Percentiles rank a stretch among this genome's conserved stretches.
Evolutionary conservation across 2,888 invertebrate genomes (phyloP).

Genomic region (Dascillus cervinus): DNA sequence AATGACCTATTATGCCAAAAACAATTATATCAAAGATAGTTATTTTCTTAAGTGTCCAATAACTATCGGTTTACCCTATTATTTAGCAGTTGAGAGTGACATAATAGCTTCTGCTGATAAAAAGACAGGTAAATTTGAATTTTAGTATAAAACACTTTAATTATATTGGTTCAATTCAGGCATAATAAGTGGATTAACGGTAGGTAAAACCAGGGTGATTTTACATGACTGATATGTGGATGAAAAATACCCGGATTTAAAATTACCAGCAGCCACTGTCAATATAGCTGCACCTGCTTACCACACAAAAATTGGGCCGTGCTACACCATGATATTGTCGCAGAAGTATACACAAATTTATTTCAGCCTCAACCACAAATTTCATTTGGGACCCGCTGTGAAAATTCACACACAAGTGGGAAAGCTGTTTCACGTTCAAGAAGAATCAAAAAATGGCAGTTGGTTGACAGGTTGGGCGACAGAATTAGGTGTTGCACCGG

Average conservation of each 20-base stretch:
- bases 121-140: constrained; percentile 34
- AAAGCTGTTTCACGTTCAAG: constrained; percentile 47
- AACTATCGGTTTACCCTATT: constrained; percentile 65
- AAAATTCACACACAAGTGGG: constrained; percentile 48
- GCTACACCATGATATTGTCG: constrained; percentile 60
- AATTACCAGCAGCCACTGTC: constrained; percentile 57
- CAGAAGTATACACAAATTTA: constrained; percentile 52
- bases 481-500: constrained; percentile 47
- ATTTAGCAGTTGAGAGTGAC: constrained; percentile 56
- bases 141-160: too few species aligned
- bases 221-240: constrained; percentile 58
- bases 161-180: too few species aligned
- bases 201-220: constrained; percentile 52
- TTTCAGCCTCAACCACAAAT: constrained; percentile 51
- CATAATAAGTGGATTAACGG: constrained; percentile 44
- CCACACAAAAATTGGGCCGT: constrained; percentile 72
- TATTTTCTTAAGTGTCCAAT: too few species aligned
- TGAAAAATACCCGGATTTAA: constrained; percentile 44
- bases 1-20: too few species aligned
- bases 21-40: too few species aligned
- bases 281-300: constrained; percentile 64
- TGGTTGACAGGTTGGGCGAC: constrained; percentile 58
- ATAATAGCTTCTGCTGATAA: constrained; percentile 48
- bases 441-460: constrained; percentile 61
- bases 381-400: constrained; percentile 52